Conservation (phyloP, 1,140 invertebrate genomes). For the Arctopsyche grandis region DNA sequence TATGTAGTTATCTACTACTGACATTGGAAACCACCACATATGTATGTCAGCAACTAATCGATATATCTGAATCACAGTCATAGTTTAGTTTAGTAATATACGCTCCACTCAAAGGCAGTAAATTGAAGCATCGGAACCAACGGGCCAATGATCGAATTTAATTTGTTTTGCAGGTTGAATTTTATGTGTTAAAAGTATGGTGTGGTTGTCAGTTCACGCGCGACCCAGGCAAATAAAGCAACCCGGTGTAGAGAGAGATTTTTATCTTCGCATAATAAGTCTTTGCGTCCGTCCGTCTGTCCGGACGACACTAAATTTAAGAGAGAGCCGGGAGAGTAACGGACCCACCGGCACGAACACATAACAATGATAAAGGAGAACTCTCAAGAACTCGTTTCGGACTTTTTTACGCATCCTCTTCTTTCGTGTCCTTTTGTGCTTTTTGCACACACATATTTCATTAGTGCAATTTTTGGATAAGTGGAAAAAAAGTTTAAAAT, state of each 20-base stretch:
- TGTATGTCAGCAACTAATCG: too few relatives aligned
- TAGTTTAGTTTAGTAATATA: too few relatives aligned
- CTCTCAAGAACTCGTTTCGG: conserved; percentile 39
- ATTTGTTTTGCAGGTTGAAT: neutral
- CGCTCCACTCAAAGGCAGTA: too few relatives aligned
- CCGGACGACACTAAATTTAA: conserved; percentile 43
- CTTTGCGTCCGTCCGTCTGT: conserved; percentile 44
- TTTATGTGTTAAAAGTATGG: neutral
- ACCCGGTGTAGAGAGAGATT: conserved; percentile 29
- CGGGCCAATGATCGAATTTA: neutral
- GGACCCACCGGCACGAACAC: conserved; percentile 42
- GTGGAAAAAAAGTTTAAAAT: too few relatives aligned
- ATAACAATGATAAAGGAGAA: conserved; percentile 47
- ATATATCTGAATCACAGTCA: too few relatives aligned
- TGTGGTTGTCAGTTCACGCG: neutral
- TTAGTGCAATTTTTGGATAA: too few relatives aligned
- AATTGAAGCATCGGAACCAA: neutral
- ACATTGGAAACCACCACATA: too few relatives aligned
- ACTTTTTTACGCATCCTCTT: conserved; percentile 5
- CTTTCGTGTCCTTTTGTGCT: conserved; percentile 16
- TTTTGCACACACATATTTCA: neutral
- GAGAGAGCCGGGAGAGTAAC: conserved; percentile 39
- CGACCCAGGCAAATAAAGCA: conserved; percentile 34
- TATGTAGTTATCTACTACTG: too few relatives aligned
- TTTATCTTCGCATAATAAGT: conserved; percentile 43